A percentile compares a stretch with the other conserved stretches of the same genome.
Conservation (phyloP, 2,113 vertebrate species). For the Anoura caudifer region DNA sequence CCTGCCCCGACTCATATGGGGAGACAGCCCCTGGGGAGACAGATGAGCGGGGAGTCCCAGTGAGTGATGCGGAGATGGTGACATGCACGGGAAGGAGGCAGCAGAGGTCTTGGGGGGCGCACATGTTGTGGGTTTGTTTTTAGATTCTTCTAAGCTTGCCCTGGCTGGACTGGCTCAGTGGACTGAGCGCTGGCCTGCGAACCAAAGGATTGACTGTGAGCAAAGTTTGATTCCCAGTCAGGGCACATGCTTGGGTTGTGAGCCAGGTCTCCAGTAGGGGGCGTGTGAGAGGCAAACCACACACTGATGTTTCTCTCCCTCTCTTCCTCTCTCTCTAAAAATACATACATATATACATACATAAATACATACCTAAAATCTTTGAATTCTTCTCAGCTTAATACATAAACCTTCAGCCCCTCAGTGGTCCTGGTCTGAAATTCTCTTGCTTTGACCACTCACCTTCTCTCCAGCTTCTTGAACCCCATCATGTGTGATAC, state of each 20-base stretch:
- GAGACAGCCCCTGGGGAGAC: not conserved
- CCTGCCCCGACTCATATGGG: not conserved
- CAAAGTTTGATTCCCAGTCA: too few species aligned
- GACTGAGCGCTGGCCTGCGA: too few species aligned
- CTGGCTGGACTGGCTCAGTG: too few species aligned
- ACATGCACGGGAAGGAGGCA: not conserved
- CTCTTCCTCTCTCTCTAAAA: too few species aligned
- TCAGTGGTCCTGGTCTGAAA: not conserved
- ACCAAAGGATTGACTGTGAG: too few species aligned
- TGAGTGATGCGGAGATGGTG: not conserved
- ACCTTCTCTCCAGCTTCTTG: not conserved
- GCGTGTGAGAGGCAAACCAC: too few species aligned
- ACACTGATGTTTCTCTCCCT: too few species aligned
- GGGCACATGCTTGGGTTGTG: too few species aligned
- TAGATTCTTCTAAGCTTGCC: not conserved
- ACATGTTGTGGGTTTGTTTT: not conserved
- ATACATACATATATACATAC: too few species aligned
- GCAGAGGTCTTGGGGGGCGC: too few species aligned
- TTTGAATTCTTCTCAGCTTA: not conserved
- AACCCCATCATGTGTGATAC: rapidly evolving
- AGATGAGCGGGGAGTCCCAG: not conserved
- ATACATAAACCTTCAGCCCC: not conserved
- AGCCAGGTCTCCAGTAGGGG: too few species aligned
- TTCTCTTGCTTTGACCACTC: not conserved
- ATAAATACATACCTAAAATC: too few species aligned